Evolutionary conservation across 2,797 vertebrate genomes (phyloP).

Genomic region (Macroramphosus scolopax): DNA sequence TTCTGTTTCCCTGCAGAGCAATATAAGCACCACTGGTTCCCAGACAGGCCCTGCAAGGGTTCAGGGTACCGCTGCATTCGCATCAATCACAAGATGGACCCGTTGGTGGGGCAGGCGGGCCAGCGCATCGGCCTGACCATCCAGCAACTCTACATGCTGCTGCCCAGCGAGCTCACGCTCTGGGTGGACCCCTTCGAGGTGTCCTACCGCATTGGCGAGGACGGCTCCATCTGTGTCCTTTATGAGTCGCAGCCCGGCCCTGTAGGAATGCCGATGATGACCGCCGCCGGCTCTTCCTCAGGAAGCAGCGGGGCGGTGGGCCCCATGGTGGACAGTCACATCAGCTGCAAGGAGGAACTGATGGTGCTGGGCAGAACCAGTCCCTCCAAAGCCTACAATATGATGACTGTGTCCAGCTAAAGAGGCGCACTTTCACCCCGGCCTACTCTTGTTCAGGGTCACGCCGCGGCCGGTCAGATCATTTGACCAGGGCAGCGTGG

Average conservation of each 20-base stretch:
- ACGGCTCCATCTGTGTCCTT: slow-evolving; percentile 96
- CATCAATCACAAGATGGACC: slow-evolving; percentile 99
- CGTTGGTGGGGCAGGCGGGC: slow-evolving; percentile 90
- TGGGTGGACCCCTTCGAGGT: slow-evolving; percentile 98
- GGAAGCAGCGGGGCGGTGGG: slow-evolving; percentile 66
- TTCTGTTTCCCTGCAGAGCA: slow-evolving; percentile 81
- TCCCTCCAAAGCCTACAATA: slow-evolving; percentile 96
- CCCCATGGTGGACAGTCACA: slow-evolving; percentile 93
- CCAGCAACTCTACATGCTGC: slow-evolving; percentile 93
- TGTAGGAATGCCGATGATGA: slow-evolving; percentile 33
- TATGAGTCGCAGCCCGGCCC: slow-evolving; percentile 88
- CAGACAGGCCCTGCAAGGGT: slow-evolving; percentile 92
- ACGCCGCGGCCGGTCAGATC: slow-evolving; percentile 50
- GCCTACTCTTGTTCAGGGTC: slow-evolving; percentile 68
- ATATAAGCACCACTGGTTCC: slow-evolving; percentile 98
- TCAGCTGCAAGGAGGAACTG: slow-evolving; percentile 99
- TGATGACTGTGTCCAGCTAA: slow-evolving; percentile 99
- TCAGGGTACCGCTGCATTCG: slow-evolving; percentile 96
- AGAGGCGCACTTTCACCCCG: slow-evolving; percentile 33
- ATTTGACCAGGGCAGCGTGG: slow-evolving; percentile 50
- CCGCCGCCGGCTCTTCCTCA: slow-evolving; percentile 56
- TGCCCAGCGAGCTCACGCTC: slow-evolving; percentile 95
- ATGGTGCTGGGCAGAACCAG: slow-evolving; percentile 90
- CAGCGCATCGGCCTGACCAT: slow-evolving; percentile 93
- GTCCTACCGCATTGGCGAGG: slow-evolving; percentile 95